Percentiles rank a stretch among this genome's conserved stretches.
Evolutionary conservation across 2,113 vertebrate genomes (phyloP).

Genomic region (Phalacrocorax pelagicus): DNA sequence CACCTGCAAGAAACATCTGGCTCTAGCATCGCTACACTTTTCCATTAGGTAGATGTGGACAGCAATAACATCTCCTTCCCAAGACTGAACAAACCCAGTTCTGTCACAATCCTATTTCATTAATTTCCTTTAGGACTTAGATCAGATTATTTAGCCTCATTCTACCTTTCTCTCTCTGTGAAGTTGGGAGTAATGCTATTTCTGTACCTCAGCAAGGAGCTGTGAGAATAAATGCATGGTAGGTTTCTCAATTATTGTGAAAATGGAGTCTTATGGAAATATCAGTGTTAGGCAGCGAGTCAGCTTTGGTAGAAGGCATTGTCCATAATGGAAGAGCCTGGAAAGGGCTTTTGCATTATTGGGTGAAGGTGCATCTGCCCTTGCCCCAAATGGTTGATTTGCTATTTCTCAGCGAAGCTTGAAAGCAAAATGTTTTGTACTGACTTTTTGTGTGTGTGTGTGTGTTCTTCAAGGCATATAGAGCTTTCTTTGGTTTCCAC

Average conservation of each 20-base stretch:
- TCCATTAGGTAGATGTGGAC: neutral
- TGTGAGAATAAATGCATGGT: neutral
- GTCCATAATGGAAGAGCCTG: neutral
- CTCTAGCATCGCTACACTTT: neutral
- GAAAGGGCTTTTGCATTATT: neutral
- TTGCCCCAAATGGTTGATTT: neutral
- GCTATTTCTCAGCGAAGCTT: neutral
- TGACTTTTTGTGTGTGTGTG: neutral
- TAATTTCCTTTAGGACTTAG: neutral
- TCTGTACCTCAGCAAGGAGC: neutral
- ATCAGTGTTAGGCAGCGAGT: neutral
- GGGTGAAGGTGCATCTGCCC: neutral
- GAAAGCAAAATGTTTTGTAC: neutral
- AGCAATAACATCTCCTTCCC: neutral
- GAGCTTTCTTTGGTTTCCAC: neutral
- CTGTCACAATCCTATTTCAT: neutral
- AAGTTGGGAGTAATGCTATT: neutral
- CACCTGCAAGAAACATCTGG: neutral
- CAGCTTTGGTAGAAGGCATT: neutral
- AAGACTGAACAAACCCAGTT: neutral
- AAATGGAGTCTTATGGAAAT: neutral
- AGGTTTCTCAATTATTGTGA: neutral
- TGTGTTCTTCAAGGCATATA: neutral
- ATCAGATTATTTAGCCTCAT: neutral
- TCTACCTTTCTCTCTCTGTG: neutral